Base-by-base conservation (phyloP, 1,140 invertebrate genomes). In the Lepidurus arcticus region DNA sequence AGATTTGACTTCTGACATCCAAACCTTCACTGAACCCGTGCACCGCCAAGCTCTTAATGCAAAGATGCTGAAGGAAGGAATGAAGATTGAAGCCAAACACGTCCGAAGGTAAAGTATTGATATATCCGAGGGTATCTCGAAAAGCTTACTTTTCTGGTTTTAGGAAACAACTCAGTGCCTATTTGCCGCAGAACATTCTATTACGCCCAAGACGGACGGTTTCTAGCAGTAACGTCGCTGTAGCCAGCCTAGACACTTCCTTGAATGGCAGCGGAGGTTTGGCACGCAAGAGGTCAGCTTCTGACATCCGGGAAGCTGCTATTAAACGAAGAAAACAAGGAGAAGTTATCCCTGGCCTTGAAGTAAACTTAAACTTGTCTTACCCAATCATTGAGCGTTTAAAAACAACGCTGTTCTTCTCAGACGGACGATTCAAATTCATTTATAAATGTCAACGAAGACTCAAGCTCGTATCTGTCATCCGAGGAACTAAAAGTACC, bases 1-100 rank as follows among this genome's bases (percentile, higher is more conserved):
- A 73, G 94, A 99, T 86, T 88, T 99, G 16, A 98, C 96, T 0
- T 91, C 91, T 81, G 96, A 97, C 83, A 98, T 98, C 80, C 91
- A 92, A 81, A 90, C 88, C 44, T 98, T 98, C 85, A 95, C 92
- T 9, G 92, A 96, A 81, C 88, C 75, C 45, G 44, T 78, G 8
- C 79, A 79, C 79, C 75, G 79, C 65, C 73, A 44, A 53, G 73
- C 80, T 47, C 42, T 86, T 91, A 74, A 76, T 83, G 92, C 92
- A 47, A 93, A 91, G 82, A 90, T 95, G 87, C 87, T 92, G 75
- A 94, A 95, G 82, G 93, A 94, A 74, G 94, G 94, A 9, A 97
- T 96, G 94, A 90, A 90, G 81, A 92, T 98, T 42, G 95, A 97
- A 87, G 88, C 89, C 42, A 87, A 87, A 79, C 87, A 91, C 82